Conservation (phyloP, 2,888 invertebrate species). For the Zygaena filipendulae region DNA sequence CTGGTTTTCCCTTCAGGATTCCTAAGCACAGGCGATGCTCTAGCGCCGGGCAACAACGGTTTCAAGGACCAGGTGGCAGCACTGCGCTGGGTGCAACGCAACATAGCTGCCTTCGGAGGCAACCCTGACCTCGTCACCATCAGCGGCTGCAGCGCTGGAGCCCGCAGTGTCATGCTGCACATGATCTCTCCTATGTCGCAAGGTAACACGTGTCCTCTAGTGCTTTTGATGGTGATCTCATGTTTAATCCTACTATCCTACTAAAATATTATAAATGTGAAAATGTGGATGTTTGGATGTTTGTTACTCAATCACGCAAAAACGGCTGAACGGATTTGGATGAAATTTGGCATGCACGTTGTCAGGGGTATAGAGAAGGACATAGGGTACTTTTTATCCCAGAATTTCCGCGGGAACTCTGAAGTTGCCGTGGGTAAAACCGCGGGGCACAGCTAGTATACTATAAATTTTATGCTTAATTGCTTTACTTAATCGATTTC, state of each 20-base stretch:
- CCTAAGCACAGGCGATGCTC: constrained; percentile 69
- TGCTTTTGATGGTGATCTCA: constrained; percentile 13
- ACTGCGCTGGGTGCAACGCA: constrained; percentile 70
- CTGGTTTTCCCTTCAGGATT: constrained; percentile 36
- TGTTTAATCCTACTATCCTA: neutral
- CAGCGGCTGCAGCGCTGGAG: constrained; percentile 68
- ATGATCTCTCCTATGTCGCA: constrained; percentile 74
- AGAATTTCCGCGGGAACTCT: too few species aligned
- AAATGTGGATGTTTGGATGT: too few species aligned
- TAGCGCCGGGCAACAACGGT: constrained; percentile 73
- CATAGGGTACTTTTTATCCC: too few species aligned
- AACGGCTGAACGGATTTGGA: too few species aligned
- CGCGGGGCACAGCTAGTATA: too few species aligned
- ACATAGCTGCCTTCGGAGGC: constrained; percentile 73
- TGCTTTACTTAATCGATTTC: too few species aligned
- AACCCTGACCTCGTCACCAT: constrained; percentile 71
- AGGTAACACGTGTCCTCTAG: constrained; percentile 35
- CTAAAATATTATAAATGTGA: too few species aligned
- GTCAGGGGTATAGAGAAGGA: too few species aligned
- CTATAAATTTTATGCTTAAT: too few species aligned
- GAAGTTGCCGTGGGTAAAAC: too few species aligned
- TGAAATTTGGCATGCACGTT: too few species aligned
- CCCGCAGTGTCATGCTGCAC: constrained; percentile 57
- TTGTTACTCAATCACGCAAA: too few species aligned
- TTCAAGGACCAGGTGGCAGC: constrained; percentile 74